phyloP scores from a whole-genome alignment of 2,888 invertebrate species.

The Cryptocephalus primarius region DNA sequence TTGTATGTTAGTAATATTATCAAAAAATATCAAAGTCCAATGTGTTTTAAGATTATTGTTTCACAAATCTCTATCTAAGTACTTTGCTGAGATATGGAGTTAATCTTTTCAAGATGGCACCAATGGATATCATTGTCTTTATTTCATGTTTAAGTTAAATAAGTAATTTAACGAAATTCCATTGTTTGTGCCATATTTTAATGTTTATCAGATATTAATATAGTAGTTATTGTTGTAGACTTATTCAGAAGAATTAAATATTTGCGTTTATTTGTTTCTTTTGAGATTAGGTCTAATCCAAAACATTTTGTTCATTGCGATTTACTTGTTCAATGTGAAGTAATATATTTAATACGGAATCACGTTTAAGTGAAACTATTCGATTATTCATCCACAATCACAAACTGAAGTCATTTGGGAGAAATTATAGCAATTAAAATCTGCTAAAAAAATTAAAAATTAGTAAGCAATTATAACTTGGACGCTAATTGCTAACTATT shows the following conservation, averaged over 20 bases:
- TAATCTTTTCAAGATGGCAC: conserved; percentile 9
- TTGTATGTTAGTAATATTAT: no score
- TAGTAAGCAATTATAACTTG: no score
- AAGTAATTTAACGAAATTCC: conserved; percentile 16
- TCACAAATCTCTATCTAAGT: no score
- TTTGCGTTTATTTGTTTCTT: conserved; percentile 11
- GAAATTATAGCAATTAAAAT: no score
- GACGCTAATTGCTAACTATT: no score
- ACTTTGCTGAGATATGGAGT: conserved; percentile 1
- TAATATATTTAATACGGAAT: neutral
- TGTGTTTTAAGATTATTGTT: no score
- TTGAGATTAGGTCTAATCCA: conserved; percentile 8
- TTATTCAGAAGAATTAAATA: conserved; percentile 14
- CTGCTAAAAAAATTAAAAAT: no score
- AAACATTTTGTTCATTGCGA: neutral
- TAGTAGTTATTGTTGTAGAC: conserved; percentile 15
- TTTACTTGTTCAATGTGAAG: neutral
- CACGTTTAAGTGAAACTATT: no score
- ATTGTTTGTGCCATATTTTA: conserved; percentile 14
- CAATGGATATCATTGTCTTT: conserved; percentile 8
- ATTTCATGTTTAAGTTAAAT: conserved; percentile 11
- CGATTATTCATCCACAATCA: no score
- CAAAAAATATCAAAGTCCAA: no score
- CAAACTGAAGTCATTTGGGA: no score
- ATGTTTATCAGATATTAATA: conserved; percentile 16